phyloP scores from a whole-genome alignment of 2,888 invertebrate genomes.

The Trileptium ribeirensis region DNA sequence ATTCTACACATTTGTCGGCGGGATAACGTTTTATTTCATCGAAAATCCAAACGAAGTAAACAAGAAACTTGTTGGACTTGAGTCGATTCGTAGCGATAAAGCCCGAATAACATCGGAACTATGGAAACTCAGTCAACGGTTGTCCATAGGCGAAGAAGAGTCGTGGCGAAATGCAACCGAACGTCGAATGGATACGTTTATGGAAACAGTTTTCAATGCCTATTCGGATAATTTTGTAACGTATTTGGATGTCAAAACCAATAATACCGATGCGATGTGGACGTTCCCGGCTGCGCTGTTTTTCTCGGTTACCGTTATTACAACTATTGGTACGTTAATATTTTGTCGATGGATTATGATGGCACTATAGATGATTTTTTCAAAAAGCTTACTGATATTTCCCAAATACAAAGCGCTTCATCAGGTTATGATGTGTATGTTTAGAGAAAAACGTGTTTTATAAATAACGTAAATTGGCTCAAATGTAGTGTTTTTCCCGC shows the following conservation, averaged over 20 bases:
- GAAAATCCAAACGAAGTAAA: constrained; percentile 21
- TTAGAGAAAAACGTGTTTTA: too few relatives aligned
- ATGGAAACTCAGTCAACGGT: neutral
- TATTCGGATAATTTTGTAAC: constrained; percentile 22
- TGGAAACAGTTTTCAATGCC: constrained; percentile 1
- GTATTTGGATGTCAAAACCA: constrained; percentile 8
- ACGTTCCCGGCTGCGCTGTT: constrained; percentile 47
- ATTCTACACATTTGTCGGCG: constrained; percentile 46
- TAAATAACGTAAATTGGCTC: too few relatives aligned
- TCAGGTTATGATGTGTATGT: too few relatives aligned
- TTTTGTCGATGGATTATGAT: too few relatives aligned
- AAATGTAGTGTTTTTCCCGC: too few relatives aligned
- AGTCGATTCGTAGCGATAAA: neutral
- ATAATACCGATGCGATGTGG: constrained; percentile 36
- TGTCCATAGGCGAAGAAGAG: neutral
- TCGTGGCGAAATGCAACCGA: neutral
- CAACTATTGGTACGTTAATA: constrained; percentile 47
- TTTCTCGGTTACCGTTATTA: constrained; percentile 51
- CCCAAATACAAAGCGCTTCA: too few relatives aligned
- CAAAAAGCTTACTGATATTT: too few relatives aligned
- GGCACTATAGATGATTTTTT: too few relatives aligned
- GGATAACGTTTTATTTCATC: constrained; percentile 44
- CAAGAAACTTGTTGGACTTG: constrained; percentile 7
- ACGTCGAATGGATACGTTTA: neutral
- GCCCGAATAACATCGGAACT: neutral